Evolutionary conservation across 2,113 vertebrate species (phyloP), one percentile per base, ranked within the genome.

Genomic region (Lycaon pictus): DNA sequence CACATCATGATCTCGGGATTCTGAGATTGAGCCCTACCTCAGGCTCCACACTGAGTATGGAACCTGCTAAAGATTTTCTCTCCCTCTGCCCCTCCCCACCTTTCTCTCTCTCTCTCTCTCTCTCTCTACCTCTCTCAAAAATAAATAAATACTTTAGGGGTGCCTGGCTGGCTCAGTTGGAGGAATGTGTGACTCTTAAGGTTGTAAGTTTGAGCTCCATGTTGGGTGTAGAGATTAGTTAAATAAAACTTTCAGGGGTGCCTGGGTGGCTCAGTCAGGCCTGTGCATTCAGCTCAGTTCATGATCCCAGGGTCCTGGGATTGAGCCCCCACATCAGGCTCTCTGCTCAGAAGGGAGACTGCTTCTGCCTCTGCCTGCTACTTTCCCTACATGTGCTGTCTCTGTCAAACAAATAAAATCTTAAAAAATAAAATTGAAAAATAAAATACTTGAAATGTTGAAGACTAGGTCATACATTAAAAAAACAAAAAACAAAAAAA

Each of bases 391-490:
- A 13, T 65, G 27, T 60, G 58, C 29, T 11, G 13, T 67, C 29
- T 67, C 29, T 67, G 12, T 16, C 1, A 56, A 56, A 56, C 16
- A 65, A 29, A 32, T 65, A 65, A 65, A 65, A 65, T 32, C 13
- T 65, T 7, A 16, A 65, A 27, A 27, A 63, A 62, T 20, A 62
- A 62, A 63, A 65, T 29, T 63, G 37, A 37, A 72, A 37, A 72
- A 37, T 37, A 94, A 82, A 94, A 82, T 72, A 9, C 13, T 90
- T 76, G 71, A 79, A 80, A 37, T 91, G 35, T 86, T 91, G 62
- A 86, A 85, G 90, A 67, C 22, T 72, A 80, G 7, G 10, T 77
- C 72, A 86, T 22, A 81, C 37, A 63, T 58, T 35, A 51, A 60
- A 92, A 83, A 58, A 58, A n/a, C n/a, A n/a, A n/a, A 56, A 15